Conservation (phyloP, 2,888 invertebrate species). For the Phrixothrix hirtus region DNA sequence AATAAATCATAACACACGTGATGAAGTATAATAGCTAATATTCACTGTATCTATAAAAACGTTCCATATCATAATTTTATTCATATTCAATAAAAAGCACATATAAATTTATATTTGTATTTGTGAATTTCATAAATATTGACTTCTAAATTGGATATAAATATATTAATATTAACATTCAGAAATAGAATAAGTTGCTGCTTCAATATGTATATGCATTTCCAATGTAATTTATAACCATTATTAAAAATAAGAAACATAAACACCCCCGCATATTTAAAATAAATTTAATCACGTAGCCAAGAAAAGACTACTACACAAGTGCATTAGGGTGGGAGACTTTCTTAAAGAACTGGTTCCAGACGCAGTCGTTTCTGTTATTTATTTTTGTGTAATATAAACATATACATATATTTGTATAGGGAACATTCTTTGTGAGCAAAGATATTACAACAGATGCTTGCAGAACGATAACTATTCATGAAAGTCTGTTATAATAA, state of each 20-base stretch:
- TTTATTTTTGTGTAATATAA: conserved; percentile 48
- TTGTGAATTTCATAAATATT: too few relatives aligned
- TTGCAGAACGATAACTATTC: conserved; percentile 40
- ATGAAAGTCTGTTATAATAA: conserved; percentile 39
- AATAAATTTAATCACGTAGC: conserved; percentile 22
- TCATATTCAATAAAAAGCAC: too few relatives aligned
- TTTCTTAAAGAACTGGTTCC: conserved; percentile 46
- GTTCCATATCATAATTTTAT: too few relatives aligned
- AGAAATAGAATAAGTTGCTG: conserved; percentile 5
- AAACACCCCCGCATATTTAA: conserved; percentile 27
- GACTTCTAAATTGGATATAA: too few relatives aligned
- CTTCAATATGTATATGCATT: conserved; percentile 6
- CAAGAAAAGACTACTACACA: conserved; percentile 18
- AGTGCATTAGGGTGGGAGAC: conserved; percentile 34
- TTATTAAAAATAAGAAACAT: conserved; percentile 44
- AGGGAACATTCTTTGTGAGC: conserved; percentile 42
- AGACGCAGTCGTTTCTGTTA: conserved; percentile 40
- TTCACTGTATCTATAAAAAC: too few relatives aligned
- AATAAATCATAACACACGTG: too few relatives aligned
- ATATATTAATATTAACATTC: conserved; percentile 8
- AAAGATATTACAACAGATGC: conserved; percentile 34
- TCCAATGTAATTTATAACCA: conserved; percentile 8
- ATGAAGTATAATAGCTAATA: too few relatives aligned
- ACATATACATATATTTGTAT: conserved; percentile 46
- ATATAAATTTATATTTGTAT: too few relatives aligned